These are phyloP conservation scores for Loris lydekkerianus DNA, from an alignment of 2,797 vertebrate genomes.

Conservation along the genomic window DNA sequence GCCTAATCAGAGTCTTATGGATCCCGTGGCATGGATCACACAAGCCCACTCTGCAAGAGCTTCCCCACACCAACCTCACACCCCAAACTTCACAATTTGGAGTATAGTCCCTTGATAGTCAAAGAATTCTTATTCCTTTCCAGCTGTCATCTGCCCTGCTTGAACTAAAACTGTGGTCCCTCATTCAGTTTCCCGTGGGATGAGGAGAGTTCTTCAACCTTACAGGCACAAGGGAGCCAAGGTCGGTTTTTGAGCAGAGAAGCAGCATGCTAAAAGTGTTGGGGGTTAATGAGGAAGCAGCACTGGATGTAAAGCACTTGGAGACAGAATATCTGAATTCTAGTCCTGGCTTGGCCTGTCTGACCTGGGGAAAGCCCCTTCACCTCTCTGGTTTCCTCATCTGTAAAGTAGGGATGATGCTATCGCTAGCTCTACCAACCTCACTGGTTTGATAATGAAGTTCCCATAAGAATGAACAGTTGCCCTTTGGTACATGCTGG, in stretches of 20 bases:
- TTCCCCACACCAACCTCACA: background rate
- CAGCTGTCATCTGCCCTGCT: background rate
- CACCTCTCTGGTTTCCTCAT: constrained; percentile 4
- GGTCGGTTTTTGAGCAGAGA: background rate
- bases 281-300: background rate
- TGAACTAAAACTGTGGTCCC: background rate
- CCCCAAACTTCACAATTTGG: background rate
- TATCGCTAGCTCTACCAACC: background rate
- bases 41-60: background rate
- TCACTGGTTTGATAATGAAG: background rate
- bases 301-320: background rate
- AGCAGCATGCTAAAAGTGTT: background rate
- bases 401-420: background rate
- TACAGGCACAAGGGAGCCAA: constrained; percentile 4
- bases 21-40: background rate
- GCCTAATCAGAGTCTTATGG: background rate
- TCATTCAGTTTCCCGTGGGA: background rate
- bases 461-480: background rate
- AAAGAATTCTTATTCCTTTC: constrained; percentile 44
- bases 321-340: background rate
- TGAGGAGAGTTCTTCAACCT: constrained; percentile 11
- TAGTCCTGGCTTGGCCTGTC: background rate
- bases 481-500: background rate
- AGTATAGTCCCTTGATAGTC: background rate
- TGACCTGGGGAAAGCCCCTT: background rate